Evolutionary conservation across 1,140 invertebrate species (phyloP).

Genomic region (Rhyacophila brunnea): DNA sequence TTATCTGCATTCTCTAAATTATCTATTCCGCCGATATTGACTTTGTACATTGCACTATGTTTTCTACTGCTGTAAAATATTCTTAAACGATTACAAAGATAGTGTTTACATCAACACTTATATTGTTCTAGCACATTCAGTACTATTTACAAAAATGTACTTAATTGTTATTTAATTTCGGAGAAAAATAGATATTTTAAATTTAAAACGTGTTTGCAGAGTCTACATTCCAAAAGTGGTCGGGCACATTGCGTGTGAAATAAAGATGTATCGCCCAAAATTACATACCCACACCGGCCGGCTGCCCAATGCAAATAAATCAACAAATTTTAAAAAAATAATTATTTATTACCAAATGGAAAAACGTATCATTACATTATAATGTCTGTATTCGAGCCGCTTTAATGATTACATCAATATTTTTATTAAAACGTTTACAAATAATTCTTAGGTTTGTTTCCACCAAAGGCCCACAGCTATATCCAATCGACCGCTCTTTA

Average conservation of each 20-base stretch:
- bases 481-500: slow-evolving; percentile 3
- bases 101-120: too few species aligned
- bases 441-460: slow-evolving; percentile 1
- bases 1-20: too few species aligned
- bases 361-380: slow-evolving; percentile 21
- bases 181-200: too few species aligned
- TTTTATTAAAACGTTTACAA: slow-evolving; percentile 22
- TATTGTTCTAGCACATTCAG: too few species aligned
- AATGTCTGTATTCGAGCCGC: slow-evolving; percentile 20
- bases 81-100: too few species aligned
- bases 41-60: too few species aligned
- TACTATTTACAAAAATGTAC: too few species aligned
- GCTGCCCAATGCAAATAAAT: slow-evolving; percentile 13
- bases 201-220: too few species aligned
- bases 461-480: slow-evolving; percentile 3
- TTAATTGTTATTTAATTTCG: too few species aligned
- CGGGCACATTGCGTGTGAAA: not conserved
- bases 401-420: slow-evolving; percentile 23
- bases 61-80: too few species aligned
- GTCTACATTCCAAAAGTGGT: too few species aligned
- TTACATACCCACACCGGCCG: slow-evolving; percentile 4
- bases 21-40: too few species aligned
- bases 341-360: slow-evolving; percentile 17
- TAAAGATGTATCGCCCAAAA: slow-evolving; percentile 15
- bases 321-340: slow-evolving; percentile 23